These are phyloP conservation scores for Cylas formicarius DNA, from an alignment of 1,140 invertebrate species.

Conservation along the genomic window DNA sequence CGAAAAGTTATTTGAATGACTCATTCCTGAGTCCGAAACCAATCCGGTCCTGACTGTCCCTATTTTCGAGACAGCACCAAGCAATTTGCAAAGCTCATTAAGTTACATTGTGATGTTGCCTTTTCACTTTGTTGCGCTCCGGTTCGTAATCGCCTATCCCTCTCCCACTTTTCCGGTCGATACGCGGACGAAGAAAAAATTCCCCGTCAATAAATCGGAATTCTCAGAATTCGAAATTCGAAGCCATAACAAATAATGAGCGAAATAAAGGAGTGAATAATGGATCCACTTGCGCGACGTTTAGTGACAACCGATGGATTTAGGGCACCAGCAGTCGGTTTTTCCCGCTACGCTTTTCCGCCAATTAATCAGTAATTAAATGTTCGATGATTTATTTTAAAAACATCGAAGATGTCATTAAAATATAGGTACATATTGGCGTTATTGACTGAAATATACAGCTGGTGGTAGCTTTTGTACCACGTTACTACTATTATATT, in stretches of 20 bases:
- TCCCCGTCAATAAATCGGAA: conserved; percentile 31
- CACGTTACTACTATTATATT: too few relatives aligned
- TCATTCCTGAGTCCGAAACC: too few relatives aligned
- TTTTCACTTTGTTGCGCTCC: conserved; percentile 6
- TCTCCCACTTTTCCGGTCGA: conserved; percentile 10
- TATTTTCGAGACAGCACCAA: conserved; percentile 37
- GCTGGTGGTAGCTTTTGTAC: too few relatives aligned
- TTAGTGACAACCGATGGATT: too few relatives aligned
- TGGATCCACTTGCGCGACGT: conserved; percentile 16
- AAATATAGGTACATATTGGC: too few relatives aligned
- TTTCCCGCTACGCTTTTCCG: too few relatives aligned
- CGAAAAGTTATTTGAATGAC: too few relatives aligned
- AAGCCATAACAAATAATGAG: conserved; percentile 35
- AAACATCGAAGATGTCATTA: too few relatives aligned
- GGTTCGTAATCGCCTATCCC: not conserved
- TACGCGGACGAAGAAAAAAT: conserved; percentile 21
- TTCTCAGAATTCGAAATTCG: conserved; percentile 36
- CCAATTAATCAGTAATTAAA: too few relatives aligned
- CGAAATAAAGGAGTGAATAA: conserved; percentile 25
- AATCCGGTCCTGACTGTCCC: conserved; percentile 26
- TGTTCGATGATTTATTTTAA: too few relatives aligned
- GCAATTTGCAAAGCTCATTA: conserved; percentile 39
- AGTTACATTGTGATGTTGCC: conserved; percentile 16
- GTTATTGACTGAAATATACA: too few relatives aligned
- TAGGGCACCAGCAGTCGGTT: too few relatives aligned